Evolutionary conservation across 2,888 invertebrate genomes (phyloP), one percentile per base, ranked within the genome.

Genomic region (Steinernema carpocapsae): DNA sequence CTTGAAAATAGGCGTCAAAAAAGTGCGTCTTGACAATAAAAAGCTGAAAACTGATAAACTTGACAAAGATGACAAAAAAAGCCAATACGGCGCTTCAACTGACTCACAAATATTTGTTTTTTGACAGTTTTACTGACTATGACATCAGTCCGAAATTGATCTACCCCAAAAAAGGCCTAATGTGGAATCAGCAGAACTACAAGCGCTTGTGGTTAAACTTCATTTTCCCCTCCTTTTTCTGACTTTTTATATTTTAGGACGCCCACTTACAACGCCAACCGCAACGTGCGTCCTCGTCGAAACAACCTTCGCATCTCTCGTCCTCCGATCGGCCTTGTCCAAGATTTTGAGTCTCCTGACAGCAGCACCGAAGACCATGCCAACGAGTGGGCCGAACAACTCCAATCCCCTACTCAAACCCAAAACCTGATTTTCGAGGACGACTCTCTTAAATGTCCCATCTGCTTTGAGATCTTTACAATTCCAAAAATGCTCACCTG

Each of bases 221-320:
- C n/a, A n/a, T n/a, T n/a, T n/a, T n/a, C n/a, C n/a, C n/a, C n/a
- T n/a, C n/a, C n/a, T n/a, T n/a, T n/a, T n/a, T n/a, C n/a, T n/a
- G n/a, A n/a, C n/a, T n/a, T n/a, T n/a, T n/a, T n/a, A n/a, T 48
- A 6, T 6, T 48, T 48, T 17, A 48, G 48, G 48, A 4, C 48
- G 48, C 48, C n/a, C 10, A 48, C 19, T 48, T 19, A 48, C 17
- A 17, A 17, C 48, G 19, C 48, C 4, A 48, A 17, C 6, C 48
- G 48, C n/a, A n/a, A n/a, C n/a, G n/a, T n/a, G 4, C 48, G 48
- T 17, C 17, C 48, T 17, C 48, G 48, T 48, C 48, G 48, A 48
- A n/a, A n/a, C n/a, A 48, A n/a, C n/a, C 48, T 48, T 48, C 48
- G 48, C n/a, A 48, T 48, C n/a, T 48, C 48, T 10, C 48, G 48